phyloP scores from a whole-genome alignment of 2,888 invertebrate species.

The Iselma pallidipennis region DNA sequence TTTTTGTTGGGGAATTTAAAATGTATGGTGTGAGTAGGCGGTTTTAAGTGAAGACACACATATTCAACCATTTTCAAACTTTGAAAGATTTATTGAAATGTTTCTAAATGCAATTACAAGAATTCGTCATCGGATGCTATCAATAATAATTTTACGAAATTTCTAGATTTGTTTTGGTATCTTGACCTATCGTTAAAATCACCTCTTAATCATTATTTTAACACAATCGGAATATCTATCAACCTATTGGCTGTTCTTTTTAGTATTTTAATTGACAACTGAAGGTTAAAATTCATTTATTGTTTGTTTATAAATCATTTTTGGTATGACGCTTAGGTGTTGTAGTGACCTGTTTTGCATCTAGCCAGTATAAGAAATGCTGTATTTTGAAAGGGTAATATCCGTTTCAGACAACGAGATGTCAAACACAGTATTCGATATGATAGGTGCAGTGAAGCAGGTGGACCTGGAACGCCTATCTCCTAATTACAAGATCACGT shows the following conservation, averaged over 20 bases:
- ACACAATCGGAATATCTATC: no score
- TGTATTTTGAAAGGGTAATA: conserved; percentile 19
- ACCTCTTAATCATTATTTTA: no score
- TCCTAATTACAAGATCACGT: conserved; percentile 52
- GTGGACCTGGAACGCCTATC: conserved; percentile 45
- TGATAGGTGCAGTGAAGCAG: conserved; percentile 41
- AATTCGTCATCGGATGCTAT: background rate
- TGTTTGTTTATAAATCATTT: background rate
- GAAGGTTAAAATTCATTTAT: no score
- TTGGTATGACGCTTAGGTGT: no score
- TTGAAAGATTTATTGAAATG: background rate
- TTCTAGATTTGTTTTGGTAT: no score
- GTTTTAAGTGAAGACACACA: conserved; percentile 16
- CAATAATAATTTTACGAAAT: background rate
- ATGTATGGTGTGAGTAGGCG: conserved; percentile 11
- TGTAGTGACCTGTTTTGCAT: no score
- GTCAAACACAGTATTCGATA: conserved; percentile 23
- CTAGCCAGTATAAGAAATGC: no score
- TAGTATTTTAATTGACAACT: background rate
- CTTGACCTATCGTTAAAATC: no score
- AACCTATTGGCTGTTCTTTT: no score
- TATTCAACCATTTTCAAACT: background rate
- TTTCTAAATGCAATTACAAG: background rate
- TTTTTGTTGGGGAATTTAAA: background rate
- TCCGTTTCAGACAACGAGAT: conserved; percentile 21